Conservation (phyloP, 2,113 vertebrate species). For the Chloroceryle aenea region DNA sequence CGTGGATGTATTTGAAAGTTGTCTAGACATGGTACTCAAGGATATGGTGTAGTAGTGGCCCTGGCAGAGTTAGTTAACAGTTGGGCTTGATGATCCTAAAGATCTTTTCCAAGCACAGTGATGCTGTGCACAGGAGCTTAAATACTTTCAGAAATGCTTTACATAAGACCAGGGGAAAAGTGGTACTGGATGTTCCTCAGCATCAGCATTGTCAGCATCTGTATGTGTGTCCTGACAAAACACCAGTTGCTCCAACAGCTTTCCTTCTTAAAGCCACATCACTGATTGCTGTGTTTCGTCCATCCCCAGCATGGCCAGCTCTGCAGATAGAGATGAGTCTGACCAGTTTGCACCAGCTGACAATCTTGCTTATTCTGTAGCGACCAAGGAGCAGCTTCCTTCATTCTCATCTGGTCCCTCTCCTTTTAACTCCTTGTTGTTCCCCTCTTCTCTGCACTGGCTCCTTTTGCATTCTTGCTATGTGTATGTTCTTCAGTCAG, state of each 20-base stretch:
- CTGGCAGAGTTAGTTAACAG: no score
- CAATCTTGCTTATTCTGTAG: neutral
- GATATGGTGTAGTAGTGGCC: no score
- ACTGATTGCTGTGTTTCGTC: neutral
- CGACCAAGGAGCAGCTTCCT: neutral
- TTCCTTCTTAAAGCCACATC: neutral
- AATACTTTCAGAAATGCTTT: neutral
- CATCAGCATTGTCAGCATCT: neutral
- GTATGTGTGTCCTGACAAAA: neutral
- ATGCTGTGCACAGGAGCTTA: neutral
- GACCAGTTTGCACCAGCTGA: neutral
- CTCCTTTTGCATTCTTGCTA: neutral
- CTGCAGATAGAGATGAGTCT: neutral
- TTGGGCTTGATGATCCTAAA: no score
- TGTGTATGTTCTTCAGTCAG: neutral
- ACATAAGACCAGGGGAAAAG: neutral
- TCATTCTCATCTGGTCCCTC: neutral
- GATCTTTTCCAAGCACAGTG: no score
- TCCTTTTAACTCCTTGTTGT: neutral
- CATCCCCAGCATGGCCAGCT: neutral
- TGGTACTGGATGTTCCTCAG: neutral
- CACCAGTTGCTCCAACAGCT: neutral
- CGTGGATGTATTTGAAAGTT: no score
- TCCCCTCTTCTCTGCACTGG: neutral
- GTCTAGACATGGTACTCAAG: no score